These are phyloP conservation scores for Drosophila kambysellisi DNA, from an alignment of 2,888 invertebrate genomes.

Conservation along the genomic window DNA sequence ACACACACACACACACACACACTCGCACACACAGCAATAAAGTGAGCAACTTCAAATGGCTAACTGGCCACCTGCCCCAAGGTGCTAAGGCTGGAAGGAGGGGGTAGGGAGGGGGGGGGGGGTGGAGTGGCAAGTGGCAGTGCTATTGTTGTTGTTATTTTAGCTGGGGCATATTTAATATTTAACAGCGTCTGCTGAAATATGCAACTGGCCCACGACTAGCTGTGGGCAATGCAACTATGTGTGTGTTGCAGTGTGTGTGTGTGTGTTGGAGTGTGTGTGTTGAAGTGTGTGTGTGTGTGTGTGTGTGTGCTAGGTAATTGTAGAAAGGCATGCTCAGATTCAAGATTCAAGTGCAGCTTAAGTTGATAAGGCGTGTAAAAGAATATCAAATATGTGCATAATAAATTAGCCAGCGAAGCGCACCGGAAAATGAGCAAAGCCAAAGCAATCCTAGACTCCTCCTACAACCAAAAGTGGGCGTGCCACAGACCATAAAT, in stretches of 20 bases:
- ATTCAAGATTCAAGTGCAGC: conserved; percentile 56
- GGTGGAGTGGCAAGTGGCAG: neutral
- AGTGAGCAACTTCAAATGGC: conserved; percentile 56
- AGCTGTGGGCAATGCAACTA: conserved; percentile 35
- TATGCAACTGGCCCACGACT: conserved; percentile 25
- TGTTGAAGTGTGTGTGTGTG: neutral
- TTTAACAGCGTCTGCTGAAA: conserved; percentile 50
- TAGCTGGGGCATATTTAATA: conserved; percentile 44
- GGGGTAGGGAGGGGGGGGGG: too few relatives aligned
- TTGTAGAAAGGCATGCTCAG: conserved; percentile 29
- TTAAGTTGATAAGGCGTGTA: conserved; percentile 61
- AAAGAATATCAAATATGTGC: conserved; percentile 57
- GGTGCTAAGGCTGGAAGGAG: neutral
- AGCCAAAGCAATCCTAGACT: too few relatives aligned
- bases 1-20: neutral
- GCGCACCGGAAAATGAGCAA: conserved; percentile 13
- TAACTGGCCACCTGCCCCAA: conserved; percentile 31
- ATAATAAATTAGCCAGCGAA: conserved; percentile 50
- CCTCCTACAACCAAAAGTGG: conserved; percentile 1
- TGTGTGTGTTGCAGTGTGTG: neutral
- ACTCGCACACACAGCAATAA: conserved; percentile 35
- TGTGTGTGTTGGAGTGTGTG: neutral
- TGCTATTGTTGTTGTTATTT: conserved; percentile 20
- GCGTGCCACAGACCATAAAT: conserved; percentile 42
- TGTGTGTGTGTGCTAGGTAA: conserved; percentile 7